Evolutionary conservation across 2,888 invertebrate genomes (phyloP).

Genomic region (Eristalinus sepulchralis): DNA sequence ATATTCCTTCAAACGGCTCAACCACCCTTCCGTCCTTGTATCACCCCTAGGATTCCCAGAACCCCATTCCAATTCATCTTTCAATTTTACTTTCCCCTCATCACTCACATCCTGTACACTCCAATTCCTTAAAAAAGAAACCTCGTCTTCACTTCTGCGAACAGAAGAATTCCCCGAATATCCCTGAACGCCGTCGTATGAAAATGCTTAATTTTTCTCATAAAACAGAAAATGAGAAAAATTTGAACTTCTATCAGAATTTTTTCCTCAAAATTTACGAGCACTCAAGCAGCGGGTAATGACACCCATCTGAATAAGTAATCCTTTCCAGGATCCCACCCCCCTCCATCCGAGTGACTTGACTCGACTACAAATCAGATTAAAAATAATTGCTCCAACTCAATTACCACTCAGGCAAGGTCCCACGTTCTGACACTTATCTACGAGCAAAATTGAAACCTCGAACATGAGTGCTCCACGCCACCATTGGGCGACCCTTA

Average conservation of each 20-base stretch:
- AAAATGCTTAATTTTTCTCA: background rate
- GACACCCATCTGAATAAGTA: background rate
- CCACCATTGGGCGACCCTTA: conserved; percentile 1
- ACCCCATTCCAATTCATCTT: no score
- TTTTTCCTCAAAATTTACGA: background rate
- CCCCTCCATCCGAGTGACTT: background rate
- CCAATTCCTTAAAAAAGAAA: no score
- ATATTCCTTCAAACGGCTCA: no score
- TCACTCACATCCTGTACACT: no score
- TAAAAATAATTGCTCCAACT: background rate
- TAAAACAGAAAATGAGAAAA: background rate
- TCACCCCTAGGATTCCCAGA: no score
- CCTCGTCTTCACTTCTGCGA: no score
- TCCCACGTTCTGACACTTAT: background rate
- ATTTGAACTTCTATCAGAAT: background rate
- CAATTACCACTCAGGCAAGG: background rate
- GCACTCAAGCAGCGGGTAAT: background rate
- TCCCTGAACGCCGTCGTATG: background rate
- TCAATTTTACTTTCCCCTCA: no score
- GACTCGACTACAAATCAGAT: background rate
- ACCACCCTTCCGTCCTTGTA: no score
- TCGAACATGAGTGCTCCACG: background rate
- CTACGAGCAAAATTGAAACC: background rate
- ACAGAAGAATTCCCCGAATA: background rate
- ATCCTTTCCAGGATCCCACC: background rate